Conservation (phyloP, 2,888 invertebrate species). For the Caenorhabditis virilis region DNA sequence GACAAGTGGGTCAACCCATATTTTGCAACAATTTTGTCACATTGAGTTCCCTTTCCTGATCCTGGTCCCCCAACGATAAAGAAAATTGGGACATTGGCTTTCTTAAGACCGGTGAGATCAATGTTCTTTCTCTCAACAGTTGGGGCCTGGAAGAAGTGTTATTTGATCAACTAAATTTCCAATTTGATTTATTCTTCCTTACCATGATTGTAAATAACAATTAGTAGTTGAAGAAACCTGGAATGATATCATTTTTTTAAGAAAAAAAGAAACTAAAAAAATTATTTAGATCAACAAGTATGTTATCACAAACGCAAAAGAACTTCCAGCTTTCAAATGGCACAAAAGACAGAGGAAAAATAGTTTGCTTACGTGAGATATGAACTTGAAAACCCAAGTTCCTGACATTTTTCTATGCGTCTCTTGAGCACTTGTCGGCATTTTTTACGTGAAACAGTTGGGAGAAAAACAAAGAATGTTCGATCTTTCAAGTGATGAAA, state of each 20-base stretch:
- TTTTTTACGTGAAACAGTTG: too few species aligned
- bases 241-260: too few species aligned
- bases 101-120: constrained; percentile 63
- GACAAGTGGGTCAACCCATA: constrained; percentile 82
- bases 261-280: too few species aligned
- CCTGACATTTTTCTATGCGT: background rate
- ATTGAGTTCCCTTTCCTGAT: constrained; percentile 84
- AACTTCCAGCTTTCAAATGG: too few species aligned
- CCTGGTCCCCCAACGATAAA: constrained; percentile 78
- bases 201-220: too few species aligned
- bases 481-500: too few species aligned
- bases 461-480: too few species aligned
- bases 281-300: too few species aligned
- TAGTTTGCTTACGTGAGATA: constrained; percentile 41
- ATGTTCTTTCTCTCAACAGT: constrained; percentile 57
- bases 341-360: constrained; percentile 14
- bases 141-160: constrained; percentile 22
- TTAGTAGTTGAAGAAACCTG: too few species aligned
- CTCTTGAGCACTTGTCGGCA: background rate
- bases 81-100: constrained; percentile 66
- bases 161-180: background rate
- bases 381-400: constrained; percentile 32
- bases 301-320: too few species aligned
- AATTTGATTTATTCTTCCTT: too few species aligned
- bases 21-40: constrained; percentile 75